A percentile compares a stretch with the other conserved stretches of the same genome.
These are phyloP conservation scores for Crotalus tigris DNA, from an alignment of 2,113 vertebrate species.

Conservation along the genomic window DNA sequence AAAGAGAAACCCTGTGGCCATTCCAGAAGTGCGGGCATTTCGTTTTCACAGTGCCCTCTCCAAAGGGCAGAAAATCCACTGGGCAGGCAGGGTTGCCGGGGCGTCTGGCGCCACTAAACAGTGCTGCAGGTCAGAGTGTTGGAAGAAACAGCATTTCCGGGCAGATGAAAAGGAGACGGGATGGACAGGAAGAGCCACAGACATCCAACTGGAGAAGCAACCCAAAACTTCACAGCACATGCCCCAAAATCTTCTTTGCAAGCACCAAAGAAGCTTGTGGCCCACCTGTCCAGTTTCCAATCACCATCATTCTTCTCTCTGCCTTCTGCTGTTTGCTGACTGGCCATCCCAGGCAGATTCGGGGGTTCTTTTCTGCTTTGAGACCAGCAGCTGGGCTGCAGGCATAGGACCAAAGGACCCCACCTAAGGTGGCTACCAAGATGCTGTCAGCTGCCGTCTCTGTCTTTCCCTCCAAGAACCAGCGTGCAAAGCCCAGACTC, in stretches of 20 bases:
- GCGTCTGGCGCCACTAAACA: background rate
- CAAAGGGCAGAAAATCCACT: background rate
- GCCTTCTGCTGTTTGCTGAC: background rate
- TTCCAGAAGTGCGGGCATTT: background rate
- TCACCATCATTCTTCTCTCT: background rate
- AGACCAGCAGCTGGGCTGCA: background rate
- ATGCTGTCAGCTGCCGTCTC: background rate
- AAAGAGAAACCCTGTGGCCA: background rate
- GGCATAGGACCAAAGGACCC: background rate
- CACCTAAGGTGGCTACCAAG: background rate
- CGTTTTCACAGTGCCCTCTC: background rate
- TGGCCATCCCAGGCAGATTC: background rate
- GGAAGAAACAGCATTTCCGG: background rate
- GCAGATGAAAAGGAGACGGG: background rate
- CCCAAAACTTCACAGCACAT: background rate
- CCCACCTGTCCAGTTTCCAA: background rate
- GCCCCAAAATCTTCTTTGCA: background rate
- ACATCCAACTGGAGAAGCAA: background rate
- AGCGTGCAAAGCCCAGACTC: background rate
- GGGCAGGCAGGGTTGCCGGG: background rate
- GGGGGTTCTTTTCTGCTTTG: background rate
- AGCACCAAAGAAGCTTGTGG: background rate
- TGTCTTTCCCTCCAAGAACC: background rate
- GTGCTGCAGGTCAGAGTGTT: background rate
- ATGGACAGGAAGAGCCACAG: background rate